Conservation (phyloP, 2,113 vertebrate species). For the Progne subis region DNA sequence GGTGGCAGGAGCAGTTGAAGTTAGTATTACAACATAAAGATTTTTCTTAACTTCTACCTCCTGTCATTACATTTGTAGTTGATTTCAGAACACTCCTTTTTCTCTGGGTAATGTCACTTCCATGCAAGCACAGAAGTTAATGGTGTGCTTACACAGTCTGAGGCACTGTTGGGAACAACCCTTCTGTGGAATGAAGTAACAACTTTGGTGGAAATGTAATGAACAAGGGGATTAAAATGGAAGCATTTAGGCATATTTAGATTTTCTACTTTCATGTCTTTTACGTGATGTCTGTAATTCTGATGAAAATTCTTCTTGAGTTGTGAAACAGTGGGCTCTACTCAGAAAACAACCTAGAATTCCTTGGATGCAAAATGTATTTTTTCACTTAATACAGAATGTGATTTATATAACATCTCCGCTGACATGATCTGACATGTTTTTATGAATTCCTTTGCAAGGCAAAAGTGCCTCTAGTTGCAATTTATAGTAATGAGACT, state of each 20-base stretch:
- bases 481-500: conserved; percentile 67
- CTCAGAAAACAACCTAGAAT: conserved; percentile 35
- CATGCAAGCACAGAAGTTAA: not conserved
- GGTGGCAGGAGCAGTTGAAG: not conserved
- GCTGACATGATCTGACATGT: conserved; percentile 66
- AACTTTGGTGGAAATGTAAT: not conserved
- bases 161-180: not conserved
- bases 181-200: not conserved
- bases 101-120: not conserved
- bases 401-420: conserved; percentile 57
- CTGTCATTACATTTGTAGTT: not conserved
- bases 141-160: not conserved
- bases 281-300: conserved; percentile 1
- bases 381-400: conserved; percentile 55
- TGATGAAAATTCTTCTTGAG: conserved; percentile 12
- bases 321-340: conserved; percentile 31
- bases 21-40: not conserved
- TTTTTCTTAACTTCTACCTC: not conserved
- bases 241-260: conserved; percentile 26
- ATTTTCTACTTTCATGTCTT: not conserved
- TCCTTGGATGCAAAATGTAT: conserved; percentile 43
- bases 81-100: not conserved
- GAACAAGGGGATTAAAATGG: conserved; percentile 7
- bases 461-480: conserved; percentile 62
- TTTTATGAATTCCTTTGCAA: conserved; percentile 64